These are phyloP conservation scores for Lynx canadensis DNA, from an alignment of 2,113 vertebrate species.

Conservation along the genomic window DNA sequence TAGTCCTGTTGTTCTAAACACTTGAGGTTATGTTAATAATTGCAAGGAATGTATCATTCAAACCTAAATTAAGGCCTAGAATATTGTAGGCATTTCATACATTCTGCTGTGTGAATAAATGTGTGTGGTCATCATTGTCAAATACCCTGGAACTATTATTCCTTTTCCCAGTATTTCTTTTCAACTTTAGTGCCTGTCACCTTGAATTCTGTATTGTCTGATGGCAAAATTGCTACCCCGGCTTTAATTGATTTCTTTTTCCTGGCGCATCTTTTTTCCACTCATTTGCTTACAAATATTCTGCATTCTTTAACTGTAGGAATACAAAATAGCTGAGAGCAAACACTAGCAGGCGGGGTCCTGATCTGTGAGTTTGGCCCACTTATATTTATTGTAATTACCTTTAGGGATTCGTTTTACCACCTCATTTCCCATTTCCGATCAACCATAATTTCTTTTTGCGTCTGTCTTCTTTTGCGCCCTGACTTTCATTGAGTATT, in stretches of 20 bases:
- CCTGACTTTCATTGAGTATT: background rate
- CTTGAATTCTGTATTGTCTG: conserved; percentile 35
- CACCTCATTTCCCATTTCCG: conserved; percentile 41
- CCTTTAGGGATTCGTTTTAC: conserved; percentile 9
- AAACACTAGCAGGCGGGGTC: background rate
- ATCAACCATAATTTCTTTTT: conserved; percentile 17
- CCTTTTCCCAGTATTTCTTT: background rate
- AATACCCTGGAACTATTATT: conserved; percentile 20
- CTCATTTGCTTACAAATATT: conserved; percentile 25
- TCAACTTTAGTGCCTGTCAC: background rate
- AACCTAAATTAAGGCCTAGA: conserved; percentile 23
- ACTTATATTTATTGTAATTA: conserved; percentile 60
- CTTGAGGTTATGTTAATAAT: conserved; percentile 30
- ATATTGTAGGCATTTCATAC: background rate
- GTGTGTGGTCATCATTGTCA: conserved; percentile 20
- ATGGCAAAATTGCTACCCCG: conserved; percentile 5
- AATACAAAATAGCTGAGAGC: background rate
- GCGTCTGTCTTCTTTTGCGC: background rate
- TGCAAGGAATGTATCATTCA: conserved; percentile 6
- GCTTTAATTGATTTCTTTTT: conserved; percentile 37
- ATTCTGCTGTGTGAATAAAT: conserved; percentile 33
- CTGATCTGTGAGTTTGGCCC: conserved; percentile 37
- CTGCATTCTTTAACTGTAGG: background rate
- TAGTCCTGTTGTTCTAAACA: conserved; percentile 45
- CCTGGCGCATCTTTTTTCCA: background rate